Conservation (phyloP, 2,797 vertebrate genomes). For the Pyrocephalus nanus region DNA sequence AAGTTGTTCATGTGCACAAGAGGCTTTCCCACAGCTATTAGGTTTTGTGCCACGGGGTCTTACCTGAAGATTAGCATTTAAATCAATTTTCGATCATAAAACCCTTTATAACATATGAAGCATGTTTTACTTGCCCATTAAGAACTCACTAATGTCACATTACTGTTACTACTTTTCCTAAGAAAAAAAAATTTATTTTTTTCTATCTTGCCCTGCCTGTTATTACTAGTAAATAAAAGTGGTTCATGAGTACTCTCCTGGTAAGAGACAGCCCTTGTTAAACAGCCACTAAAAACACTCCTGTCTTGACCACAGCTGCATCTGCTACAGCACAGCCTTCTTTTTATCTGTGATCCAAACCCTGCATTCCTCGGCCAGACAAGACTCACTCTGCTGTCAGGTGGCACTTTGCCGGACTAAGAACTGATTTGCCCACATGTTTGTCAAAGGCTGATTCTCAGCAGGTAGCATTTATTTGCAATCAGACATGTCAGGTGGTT, state of each 20-base stretch:
- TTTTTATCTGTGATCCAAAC: conserved; percentile 41
- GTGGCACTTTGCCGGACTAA: background rate
- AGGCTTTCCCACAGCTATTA: background rate
- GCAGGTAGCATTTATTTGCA: conserved; percentile 54
- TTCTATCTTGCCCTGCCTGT: background rate
- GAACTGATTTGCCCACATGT: background rate
- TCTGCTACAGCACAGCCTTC: background rate
- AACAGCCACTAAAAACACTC: background rate
- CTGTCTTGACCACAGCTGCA: background rate
- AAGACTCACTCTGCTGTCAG: background rate
- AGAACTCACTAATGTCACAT: background rate
- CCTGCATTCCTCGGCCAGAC: background rate
- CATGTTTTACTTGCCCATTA: background rate
- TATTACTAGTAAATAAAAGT: background rate
- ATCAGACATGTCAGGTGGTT: conserved; percentile 48
- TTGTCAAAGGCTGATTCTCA: conserved; percentile 37
- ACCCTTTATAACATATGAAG: background rate
- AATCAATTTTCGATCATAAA: background rate
- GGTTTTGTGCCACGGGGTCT: background rate
- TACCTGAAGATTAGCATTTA: background rate
- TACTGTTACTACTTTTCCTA: background rate
- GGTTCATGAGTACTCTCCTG: background rate
- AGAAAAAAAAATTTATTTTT: background rate
- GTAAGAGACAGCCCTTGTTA: background rate
- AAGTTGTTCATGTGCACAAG: background rate